Conservation (phyloP, 2,888 invertebrate genomes). For the Drosophila pseudotalamancana region DNA sequence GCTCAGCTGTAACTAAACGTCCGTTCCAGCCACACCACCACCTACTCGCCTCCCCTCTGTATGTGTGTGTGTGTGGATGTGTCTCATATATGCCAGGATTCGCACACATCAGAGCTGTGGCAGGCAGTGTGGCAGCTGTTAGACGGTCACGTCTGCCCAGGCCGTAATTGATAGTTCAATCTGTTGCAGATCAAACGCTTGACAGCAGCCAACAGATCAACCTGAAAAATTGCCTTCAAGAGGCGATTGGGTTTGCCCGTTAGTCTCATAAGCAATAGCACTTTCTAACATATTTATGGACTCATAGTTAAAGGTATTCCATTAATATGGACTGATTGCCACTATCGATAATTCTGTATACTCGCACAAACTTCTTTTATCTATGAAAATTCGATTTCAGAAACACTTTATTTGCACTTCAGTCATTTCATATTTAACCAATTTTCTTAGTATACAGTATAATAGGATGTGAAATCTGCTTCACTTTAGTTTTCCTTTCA, state of each 20-base stretch:
- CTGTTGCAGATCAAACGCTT: constrained; percentile 80
- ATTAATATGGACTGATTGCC: no score
- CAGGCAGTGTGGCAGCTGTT: constrained; percentile 38
- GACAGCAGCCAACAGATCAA: constrained; percentile 78
- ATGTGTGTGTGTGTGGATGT: constrained; percentile 16
- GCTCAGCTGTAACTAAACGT: constrained; percentile 79
- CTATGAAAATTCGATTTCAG: background rate
- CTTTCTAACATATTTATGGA: constrained; percentile 2
- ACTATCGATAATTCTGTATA: no score
- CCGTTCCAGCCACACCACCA: constrained; percentile 59
- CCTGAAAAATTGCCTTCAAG: constrained; percentile 73
- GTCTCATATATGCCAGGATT: constrained; percentile 16
- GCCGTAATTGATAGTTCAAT: constrained; percentile 79
- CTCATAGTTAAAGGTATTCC: background rate
- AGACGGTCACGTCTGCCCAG: constrained; percentile 68
- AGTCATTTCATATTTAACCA: no score
- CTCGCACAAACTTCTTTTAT: background rate
- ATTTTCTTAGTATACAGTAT: no score
- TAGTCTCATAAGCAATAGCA: background rate
- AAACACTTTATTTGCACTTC: background rate
- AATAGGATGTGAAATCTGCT: no score
- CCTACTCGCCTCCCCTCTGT: background rate
- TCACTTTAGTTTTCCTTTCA: background rate
- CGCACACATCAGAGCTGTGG: constrained; percentile 28
- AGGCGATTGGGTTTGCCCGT: constrained; percentile 2